Conservation (phyloP, 2,113 vertebrate species). For the Micronisus gabar region DNA sequence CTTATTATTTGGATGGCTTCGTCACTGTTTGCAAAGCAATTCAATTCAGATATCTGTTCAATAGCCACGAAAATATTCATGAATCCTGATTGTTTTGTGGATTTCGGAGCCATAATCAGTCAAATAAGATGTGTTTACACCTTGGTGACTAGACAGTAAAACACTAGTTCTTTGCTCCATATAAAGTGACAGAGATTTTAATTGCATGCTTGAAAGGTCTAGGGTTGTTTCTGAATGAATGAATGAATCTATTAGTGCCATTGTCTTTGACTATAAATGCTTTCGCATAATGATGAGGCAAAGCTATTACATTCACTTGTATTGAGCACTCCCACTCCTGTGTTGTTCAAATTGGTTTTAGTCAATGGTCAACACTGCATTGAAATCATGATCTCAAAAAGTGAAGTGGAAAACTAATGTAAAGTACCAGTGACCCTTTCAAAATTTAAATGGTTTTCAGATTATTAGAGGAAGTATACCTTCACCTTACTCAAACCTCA, state of each 20-base stretch:
- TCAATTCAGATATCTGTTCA: neutral
- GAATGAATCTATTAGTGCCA: conserved; percentile 51
- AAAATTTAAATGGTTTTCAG: neutral
- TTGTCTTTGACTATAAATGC: conserved; percentile 37
- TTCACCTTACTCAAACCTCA: neutral
- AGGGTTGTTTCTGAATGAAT: conserved; percentile 47
- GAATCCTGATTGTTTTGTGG: conserved; percentile 40
- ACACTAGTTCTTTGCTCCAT: neutral
- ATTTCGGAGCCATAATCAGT: conserved; percentile 39
- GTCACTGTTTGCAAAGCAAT: conserved; percentile 15
- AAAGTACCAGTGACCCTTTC: neutral
- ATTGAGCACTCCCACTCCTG: neutral
- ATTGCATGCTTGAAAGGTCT: conserved; percentile 49
- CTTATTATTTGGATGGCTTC: conserved; percentile 2
- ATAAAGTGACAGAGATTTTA: conserved; percentile 62
- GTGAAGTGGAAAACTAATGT: conserved; percentile 40
- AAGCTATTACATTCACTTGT: conserved; percentile 31
- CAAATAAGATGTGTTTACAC: conserved; percentile 6
- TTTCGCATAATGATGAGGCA: conserved; percentile 17
- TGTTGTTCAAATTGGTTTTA: conserved; percentile 38
- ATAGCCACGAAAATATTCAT: neutral
- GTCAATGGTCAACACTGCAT: conserved; percentile 4
- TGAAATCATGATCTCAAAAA: conserved; percentile 28
- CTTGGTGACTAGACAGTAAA: conserved; percentile 35
- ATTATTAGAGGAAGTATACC: neutral